Conservation (phyloP, 2,113 vertebrate species). For the Barbus barbus region DNA sequence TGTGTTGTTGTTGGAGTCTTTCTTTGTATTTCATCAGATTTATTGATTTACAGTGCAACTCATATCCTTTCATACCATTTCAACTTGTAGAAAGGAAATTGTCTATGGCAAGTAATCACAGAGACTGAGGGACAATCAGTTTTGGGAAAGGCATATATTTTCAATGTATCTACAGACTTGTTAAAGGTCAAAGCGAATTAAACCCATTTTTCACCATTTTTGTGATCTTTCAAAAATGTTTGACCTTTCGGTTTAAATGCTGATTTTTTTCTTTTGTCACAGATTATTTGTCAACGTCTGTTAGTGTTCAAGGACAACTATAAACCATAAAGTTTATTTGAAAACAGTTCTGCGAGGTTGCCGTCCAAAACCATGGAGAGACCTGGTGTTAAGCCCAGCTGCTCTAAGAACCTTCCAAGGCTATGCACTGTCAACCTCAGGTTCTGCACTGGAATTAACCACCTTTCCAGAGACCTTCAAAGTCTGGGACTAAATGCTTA, state of each 20-base stretch:
- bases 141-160: conserved; percentile 29
- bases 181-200: conserved; percentile 56
- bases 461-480: background rate
- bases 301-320: background rate
- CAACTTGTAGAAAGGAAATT: conserved; percentile 34
- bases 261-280: background rate
- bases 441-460: background rate
- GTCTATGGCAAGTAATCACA: conserved; percentile 44
- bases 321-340: conserved; percentile 10
- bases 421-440: background rate
- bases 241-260: conserved; percentile 12
- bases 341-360: conserved; percentile 3
- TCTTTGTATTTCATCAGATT: conserved; percentile 25
- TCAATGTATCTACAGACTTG: conserved; percentile 49
- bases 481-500: background rate
- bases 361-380: background rate
- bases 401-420: background rate
- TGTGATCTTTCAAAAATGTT: conserved; percentile 1
- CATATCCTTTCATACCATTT: conserved; percentile 38
- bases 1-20: background rate
- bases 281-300: background rate
- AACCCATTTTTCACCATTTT: conserved; percentile 33
- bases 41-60: conserved; percentile 40
- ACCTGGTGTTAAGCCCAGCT: background rate
- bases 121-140: conserved; percentile 35